phyloP scores from a whole-genome alignment of 2,888 invertebrate genomes.

The Andrena fulva region DNA sequence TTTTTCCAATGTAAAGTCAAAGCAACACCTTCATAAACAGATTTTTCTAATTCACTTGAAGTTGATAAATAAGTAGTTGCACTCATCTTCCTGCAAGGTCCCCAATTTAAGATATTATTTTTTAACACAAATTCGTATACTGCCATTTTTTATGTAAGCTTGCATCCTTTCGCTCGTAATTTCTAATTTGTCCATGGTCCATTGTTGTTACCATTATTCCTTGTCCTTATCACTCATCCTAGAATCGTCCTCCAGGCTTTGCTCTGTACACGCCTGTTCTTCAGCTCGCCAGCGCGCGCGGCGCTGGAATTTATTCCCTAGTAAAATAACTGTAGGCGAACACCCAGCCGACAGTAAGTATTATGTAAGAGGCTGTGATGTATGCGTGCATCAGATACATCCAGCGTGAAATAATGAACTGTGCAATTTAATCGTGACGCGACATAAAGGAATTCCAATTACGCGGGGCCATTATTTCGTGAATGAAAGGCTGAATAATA shows the following conservation, averaged over 20 bases:
- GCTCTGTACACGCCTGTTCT: background rate
- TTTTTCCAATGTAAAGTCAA: too few species aligned
- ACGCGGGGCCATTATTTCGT: conserved; percentile 29
- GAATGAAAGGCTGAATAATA: conserved; percentile 29
- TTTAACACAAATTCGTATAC: background rate
- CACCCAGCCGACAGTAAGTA: conserved; percentile 39
- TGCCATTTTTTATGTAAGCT: background rate
- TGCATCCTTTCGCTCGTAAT: background rate
- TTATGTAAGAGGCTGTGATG: conserved; percentile 42
- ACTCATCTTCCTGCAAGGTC: too few species aligned
- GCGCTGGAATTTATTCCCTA: conserved; percentile 50
- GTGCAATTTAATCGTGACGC: conserved; percentile 43
- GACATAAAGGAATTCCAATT: conserved; percentile 44
- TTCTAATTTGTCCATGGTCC: conserved; percentile 20
- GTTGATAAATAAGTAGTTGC: too few species aligned
- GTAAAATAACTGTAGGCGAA: conserved; percentile 41
- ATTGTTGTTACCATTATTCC: conserved; percentile 32
- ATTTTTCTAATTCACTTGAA: too few species aligned
- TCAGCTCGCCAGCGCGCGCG: conserved; percentile 5
- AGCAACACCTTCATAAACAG: too few species aligned
- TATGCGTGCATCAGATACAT: conserved; percentile 31
- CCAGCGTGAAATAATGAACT: conserved; percentile 40
- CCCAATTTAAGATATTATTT: too few species aligned
- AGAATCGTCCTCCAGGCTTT: conserved; percentile 23
- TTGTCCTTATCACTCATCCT: conserved; percentile 4